Percentiles rank a stretch among this genome's conserved stretches.
Conservation (phyloP, 1,140 invertebrate genomes). For the Saccostrea echinata region DNA sequence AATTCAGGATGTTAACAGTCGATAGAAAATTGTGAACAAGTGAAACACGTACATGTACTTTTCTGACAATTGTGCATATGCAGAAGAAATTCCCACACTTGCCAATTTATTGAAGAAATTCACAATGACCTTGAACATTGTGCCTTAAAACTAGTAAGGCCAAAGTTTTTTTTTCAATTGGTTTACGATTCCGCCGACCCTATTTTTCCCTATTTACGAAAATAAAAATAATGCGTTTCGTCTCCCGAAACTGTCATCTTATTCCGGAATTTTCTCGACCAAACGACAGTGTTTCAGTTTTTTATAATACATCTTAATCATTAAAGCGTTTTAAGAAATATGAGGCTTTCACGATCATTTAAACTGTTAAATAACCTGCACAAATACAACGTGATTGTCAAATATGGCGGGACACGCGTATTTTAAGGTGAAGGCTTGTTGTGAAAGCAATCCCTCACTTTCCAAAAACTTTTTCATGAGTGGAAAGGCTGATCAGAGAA, state of each 20-base stretch:
- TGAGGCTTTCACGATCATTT: background rate
- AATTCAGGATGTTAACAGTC: too few relatives aligned
- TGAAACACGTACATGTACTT: too few relatives aligned
- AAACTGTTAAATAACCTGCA: background rate
- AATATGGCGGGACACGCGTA: background rate
- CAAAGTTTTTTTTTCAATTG: too few relatives aligned
- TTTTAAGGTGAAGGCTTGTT: background rate
- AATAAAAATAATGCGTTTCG: background rate
- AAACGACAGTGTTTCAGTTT: background rate
- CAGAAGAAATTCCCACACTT: too few relatives aligned
- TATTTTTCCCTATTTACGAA: slow-evolving; percentile 15
- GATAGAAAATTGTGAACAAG: too few relatives aligned
- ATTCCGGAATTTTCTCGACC: slow-evolving; percentile 18
- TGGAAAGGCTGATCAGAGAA: too few relatives aligned
- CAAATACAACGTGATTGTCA: background rate
- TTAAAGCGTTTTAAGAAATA: background rate
- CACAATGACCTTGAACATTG: too few relatives aligned
- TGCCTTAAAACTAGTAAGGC: too few relatives aligned
- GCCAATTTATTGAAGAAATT: too few relatives aligned
- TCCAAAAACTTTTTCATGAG: too few relatives aligned
- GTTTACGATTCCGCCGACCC: slow-evolving; percentile 34
- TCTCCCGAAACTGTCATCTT: background rate
- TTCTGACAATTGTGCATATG: too few relatives aligned
- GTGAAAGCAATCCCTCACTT: background rate
- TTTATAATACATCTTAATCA: slow-evolving; percentile 1